phyloP scores from a whole-genome alignment of 1,140 invertebrate genomes.

The Globodera ellingtonae region DNA sequence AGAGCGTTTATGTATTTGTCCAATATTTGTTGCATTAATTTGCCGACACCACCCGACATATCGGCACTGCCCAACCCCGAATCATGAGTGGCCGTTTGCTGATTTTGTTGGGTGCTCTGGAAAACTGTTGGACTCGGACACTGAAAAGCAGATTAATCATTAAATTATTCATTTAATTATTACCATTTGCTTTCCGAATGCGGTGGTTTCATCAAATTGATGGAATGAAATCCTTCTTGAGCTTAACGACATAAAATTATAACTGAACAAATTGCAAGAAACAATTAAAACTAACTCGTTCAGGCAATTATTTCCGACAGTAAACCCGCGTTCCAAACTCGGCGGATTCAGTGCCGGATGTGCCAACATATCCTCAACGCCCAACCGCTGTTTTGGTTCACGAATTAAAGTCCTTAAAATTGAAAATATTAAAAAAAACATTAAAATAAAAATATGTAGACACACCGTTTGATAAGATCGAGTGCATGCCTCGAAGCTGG shows the following conservation, averaged over 20 bases:
- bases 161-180: no score
- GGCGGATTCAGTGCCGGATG: conserved; percentile 28
- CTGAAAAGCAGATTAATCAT: no score
- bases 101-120: no score
- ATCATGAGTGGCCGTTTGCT: background rate
- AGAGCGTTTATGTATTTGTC: conserved; percentile 24
- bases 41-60: conserved; percentile 12
- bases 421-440: background rate
- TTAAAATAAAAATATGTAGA: background rate
- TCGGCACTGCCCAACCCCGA: conserved; percentile 23
- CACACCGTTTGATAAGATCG: conserved; percentile 22
- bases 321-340: conserved; percentile 5
- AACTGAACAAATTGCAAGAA: no score
- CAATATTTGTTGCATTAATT: conserved; percentile 19
- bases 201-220: no score
- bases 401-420: conserved; percentile 40
- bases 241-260: no score
- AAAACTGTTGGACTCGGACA: no score
- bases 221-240: no score
- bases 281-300: no score
- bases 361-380: conserved; percentile 41
- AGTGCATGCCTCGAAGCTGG: conserved; percentile 39
- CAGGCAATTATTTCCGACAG: no score
- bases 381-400: conserved; percentile 41
- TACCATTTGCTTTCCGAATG: no score